These are phyloP conservation scores for Ceratosolen solmsi DNA, from an alignment of 1,140 invertebrate species.

Conservation along the genomic window DNA sequence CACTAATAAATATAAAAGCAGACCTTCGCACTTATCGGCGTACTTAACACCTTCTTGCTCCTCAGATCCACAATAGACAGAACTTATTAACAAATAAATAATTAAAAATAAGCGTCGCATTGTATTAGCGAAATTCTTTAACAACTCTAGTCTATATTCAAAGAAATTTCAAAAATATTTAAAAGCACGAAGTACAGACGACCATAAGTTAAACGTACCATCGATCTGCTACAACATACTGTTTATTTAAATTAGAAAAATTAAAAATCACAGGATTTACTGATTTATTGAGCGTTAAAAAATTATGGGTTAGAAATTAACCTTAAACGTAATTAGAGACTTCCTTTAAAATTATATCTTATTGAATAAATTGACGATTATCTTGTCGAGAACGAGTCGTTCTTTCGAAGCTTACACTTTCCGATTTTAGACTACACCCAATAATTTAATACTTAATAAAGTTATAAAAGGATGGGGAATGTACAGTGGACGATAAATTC, in stretches of 20 bases:
- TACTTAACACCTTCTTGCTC: slow-evolving; percentile 85
- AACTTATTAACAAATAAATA: slow-evolving; percentile 51
- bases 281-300: background rate
- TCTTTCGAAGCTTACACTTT: too few species aligned
- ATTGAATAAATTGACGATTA: too few species aligned
- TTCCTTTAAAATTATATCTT: background rate
- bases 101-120: slow-evolving; percentile 46
- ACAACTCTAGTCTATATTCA: background rate
- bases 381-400: too few species aligned
- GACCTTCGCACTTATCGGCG: slow-evolving; percentile 86
- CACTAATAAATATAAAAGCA: slow-evolving; percentile 22
- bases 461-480: too few species aligned
- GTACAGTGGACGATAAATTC: too few species aligned
- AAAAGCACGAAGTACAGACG: too few species aligned
- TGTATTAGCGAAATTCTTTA: background rate
- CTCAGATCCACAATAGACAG: slow-evolving; percentile 66
- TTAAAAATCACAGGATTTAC: background rate
- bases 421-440: too few species aligned
- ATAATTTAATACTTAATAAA: too few species aligned
- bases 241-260: background rate
- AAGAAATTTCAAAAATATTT: background rate
- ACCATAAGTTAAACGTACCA: background rate
- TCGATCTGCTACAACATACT: background rate
- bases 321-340: background rate
- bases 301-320: background rate